Conservation (phyloP, 2,113 vertebrate species). For the Tenrec ecaudatus region DNA sequence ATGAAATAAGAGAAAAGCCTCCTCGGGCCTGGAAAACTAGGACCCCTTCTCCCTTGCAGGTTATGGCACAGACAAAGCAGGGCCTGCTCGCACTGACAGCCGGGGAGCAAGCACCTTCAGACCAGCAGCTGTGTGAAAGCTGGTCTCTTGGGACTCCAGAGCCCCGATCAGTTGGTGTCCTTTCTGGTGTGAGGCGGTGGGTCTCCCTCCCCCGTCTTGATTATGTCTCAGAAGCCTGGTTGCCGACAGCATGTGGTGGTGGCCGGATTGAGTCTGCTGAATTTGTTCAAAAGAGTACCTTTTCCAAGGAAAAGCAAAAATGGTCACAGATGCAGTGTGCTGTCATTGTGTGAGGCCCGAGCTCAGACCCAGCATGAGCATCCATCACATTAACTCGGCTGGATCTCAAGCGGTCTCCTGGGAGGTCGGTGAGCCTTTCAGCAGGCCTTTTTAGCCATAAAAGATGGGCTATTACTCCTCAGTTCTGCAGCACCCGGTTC, state of each 20-base stretch:
- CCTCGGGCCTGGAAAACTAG: slow-evolving; percentile 66
- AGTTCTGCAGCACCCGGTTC: not conserved
- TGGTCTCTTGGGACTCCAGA: not conserved
- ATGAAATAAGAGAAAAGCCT: not conserved
- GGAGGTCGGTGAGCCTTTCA: not conserved
- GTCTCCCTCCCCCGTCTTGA: not conserved
- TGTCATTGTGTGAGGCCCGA: slow-evolving; percentile 50
- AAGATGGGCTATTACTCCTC: slow-evolving; percentile 27
- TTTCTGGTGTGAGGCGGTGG: not conserved
- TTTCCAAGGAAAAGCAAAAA: slow-evolving; percentile 64
- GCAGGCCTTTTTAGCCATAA: slow-evolving; percentile 53
- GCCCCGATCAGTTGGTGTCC: fast-evolving
- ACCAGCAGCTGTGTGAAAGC: slow-evolving; percentile 26
- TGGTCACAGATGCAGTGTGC: not conserved
- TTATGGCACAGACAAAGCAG: slow-evolving; percentile 3
- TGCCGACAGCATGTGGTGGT: not conserved
- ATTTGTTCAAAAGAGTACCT: slow-evolving; percentile 69
- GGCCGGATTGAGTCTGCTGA: slow-evolving; percentile 56
- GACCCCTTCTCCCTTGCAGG: not conserved
- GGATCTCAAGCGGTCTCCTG: slow-evolving; percentile 62
- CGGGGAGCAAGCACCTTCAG: slow-evolving; percentile 7
- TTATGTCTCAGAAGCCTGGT: not conserved
- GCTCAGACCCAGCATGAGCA: slow-evolving; percentile 44
- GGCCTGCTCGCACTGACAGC: slow-evolving; percentile 42
- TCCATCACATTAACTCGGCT: slow-evolving; percentile 67